Percentiles rank a stretch among this genome's conserved stretches.
Conservation (phyloP, 2,113 vertebrate species). For the Herpetotheres cachinnans region DNA sequence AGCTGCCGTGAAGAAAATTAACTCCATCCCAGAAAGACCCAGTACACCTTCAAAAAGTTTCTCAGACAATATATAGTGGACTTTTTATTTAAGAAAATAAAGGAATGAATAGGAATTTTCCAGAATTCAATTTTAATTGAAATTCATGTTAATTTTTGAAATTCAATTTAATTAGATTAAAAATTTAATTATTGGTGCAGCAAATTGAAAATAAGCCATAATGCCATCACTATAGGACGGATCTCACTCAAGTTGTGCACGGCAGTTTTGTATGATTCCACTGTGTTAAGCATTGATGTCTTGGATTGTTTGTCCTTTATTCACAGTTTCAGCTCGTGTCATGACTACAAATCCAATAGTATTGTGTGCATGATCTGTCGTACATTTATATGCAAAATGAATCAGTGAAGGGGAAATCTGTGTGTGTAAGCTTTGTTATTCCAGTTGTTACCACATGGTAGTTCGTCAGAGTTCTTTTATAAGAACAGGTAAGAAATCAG, state of each 20-base stretch:
- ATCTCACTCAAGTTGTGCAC: not conserved
- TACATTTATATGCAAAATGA: not conserved
- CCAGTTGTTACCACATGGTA: not conserved
- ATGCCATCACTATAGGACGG: too few relatives aligned
- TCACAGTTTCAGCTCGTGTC: not conserved
- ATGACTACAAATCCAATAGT: not conserved
- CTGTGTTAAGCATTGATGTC: not conserved
- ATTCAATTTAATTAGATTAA: not conserved
- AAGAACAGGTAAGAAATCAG: not conserved
- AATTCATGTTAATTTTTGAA: not conserved
- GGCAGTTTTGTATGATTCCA: not conserved
- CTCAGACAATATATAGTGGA: not conserved
- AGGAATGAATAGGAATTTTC: not conserved
- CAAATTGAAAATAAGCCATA: not conserved
- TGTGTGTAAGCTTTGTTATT: not conserved
- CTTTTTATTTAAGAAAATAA: not conserved
- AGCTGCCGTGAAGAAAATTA: not conserved
- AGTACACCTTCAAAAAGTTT: not conserved
- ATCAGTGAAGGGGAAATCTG: not conserved
- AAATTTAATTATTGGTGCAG: not conserved
- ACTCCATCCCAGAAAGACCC: not conserved
- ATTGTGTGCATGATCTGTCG: not conserved
- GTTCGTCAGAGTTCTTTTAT: not conserved
- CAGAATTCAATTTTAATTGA: not conserved
- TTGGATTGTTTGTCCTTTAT: not conserved